These are phyloP conservation scores for Gallirallus australis DNA, from an alignment of 2,797 vertebrate genomes.

Conservation along the genomic window DNA sequence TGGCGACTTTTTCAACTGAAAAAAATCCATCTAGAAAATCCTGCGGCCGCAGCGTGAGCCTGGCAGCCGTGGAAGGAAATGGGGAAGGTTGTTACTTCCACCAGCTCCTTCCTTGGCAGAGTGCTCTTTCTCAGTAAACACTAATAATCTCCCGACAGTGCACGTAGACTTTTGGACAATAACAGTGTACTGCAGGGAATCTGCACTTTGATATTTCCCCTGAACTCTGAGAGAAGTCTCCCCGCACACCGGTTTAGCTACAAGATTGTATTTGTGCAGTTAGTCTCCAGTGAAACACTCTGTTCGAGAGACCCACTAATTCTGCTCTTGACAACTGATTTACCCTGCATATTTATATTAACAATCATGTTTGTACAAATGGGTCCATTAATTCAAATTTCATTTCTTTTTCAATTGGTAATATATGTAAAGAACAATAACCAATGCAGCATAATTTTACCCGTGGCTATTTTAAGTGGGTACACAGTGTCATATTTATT, in stretches of 20 bases:
- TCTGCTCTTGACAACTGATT: constrained; percentile 24
- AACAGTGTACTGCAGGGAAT: neutral
- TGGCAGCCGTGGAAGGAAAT: neutral
- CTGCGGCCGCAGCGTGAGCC: neutral
- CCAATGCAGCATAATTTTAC: constrained; percentile 45
- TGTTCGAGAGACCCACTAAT: neutral
- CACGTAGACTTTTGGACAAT: constrained; percentile 7
- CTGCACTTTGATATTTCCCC: neutral
- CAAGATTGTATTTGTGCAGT: neutral
- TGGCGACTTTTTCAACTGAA: neutral
- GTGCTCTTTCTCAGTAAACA: constrained; percentile 16
- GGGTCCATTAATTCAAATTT: constrained; percentile 61
- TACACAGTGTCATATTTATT: constrained; percentile 23
- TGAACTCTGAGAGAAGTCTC: neutral
- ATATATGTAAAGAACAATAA: constrained; percentile 58
- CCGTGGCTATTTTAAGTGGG: neutral
- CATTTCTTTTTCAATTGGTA: constrained; percentile 39
- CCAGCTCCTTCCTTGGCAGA: neutral
- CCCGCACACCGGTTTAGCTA: neutral
- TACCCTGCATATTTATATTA: constrained; percentile 52
- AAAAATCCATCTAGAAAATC: constrained; percentile 13
- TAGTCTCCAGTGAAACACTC: constrained; percentile 9
- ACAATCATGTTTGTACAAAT: constrained; percentile 45
- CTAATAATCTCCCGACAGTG: neutral
- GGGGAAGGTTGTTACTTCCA: neutral